A percentile compares a stretch with the other conserved stretches of the same genome.
Conservation (phyloP, 2,797 vertebrate genomes). For the Pitangus sulphuratus region DNA sequence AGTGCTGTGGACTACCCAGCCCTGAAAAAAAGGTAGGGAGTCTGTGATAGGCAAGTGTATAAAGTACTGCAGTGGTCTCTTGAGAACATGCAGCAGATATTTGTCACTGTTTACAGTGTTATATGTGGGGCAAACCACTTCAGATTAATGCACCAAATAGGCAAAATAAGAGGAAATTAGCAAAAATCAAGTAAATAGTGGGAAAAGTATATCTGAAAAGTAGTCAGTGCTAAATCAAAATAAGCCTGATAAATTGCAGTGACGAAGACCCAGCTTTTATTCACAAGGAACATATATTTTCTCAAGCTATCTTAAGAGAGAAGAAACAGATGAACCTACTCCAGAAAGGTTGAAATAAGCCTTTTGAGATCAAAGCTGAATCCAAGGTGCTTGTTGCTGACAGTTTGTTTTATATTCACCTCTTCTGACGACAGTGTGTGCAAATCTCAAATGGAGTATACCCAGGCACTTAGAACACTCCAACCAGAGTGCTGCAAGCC, state of each 20-base stretch:
- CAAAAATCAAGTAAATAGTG: background rate
- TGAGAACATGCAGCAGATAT: background rate
- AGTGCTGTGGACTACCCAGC: background rate
- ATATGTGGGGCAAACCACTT: background rate
- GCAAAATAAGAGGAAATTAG: background rate
- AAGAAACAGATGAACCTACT: background rate
- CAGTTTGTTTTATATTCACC: background rate
- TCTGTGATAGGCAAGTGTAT: background rate
- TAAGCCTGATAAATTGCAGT: background rate
- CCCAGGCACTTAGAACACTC: background rate
- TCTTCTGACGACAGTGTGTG: background rate
- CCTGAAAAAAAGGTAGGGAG: background rate
- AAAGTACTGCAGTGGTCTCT: background rate
- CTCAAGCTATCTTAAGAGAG: background rate
- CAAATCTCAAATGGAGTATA: background rate
- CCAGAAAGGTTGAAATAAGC: background rate
- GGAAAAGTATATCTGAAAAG: background rate
- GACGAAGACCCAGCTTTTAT: background rate
- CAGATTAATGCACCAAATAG: background rate
- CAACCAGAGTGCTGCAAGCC: background rate
- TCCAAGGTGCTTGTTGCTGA: background rate
- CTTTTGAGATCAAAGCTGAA: background rate
- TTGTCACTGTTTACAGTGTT: background rate
- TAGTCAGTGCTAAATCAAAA: background rate
- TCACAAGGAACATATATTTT: background rate